A percentile compares a stretch with the other conserved stretches of the same genome.
Evolutionary conservation across 2,888 invertebrate species (phyloP).

Genomic region (Hypselothyrea guttata): DNA sequence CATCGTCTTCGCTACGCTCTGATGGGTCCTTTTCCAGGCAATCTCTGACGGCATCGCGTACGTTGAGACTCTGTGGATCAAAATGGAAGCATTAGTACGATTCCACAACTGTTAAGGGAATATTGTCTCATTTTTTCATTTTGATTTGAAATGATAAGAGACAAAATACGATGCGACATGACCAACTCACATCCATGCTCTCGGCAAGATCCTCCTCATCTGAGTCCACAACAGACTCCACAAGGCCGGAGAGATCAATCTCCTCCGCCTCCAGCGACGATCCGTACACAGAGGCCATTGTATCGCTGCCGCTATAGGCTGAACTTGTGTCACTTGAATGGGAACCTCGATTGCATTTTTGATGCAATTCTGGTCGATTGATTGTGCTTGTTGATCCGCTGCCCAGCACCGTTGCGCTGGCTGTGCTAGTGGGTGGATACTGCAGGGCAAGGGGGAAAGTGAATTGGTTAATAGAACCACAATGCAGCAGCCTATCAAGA

Average conservation of each 20-base stretch:
- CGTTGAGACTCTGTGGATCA: constrained; percentile 88
- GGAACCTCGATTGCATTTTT: constrained; percentile 91
- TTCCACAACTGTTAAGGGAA: too few species aligned
- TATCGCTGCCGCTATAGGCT: constrained; percentile 97
- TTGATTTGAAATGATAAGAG: too few species aligned
- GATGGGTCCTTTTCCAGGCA: constrained; percentile 98
- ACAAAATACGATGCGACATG: constrained; percentile 22
- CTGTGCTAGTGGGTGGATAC: constrained; percentile 55
- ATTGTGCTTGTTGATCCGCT: constrained; percentile 48
- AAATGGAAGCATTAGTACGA: background rate
- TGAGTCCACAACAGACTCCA: constrained; percentile 97
- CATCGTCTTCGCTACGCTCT: constrained; percentile 97
- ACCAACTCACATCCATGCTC: constrained; percentile 89
- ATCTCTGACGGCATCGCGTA: constrained; percentile 97
- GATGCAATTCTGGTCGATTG: constrained; percentile 88
- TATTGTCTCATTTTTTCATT: too few species aligned
- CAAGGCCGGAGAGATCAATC: constrained; percentile 95
- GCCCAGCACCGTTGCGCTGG: constrained; percentile 38
- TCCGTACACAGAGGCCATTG: constrained; percentile 96
- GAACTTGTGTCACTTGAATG: constrained; percentile 97
- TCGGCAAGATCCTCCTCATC: constrained; percentile 96
- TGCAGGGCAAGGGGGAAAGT: constrained; percentile 5
- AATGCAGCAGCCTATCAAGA: constrained; percentile 21
- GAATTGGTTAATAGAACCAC: constrained; percentile 34
- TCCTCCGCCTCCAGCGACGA: constrained; percentile 92